Conservation (phyloP, 2,888 invertebrate species). For the Stramonita haemastoma region DNA sequence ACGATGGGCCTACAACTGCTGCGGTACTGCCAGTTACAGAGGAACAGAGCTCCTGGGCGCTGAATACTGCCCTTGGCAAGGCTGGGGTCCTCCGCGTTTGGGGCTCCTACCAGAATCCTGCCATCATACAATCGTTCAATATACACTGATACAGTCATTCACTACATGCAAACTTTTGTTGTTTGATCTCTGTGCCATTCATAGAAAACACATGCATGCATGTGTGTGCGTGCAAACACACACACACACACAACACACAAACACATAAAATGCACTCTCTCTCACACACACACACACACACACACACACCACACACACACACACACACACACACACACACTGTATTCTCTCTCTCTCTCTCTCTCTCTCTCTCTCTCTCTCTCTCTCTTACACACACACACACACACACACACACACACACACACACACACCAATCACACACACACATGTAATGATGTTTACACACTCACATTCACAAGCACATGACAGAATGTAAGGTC, state of each 20-base stretch:
- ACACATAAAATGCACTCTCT: not conserved
- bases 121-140: not conserved
- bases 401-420: slow-evolving; percentile 2
- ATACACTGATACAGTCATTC: not conserved
- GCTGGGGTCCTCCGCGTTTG: slow-evolving; percentile 55
- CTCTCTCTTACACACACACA: too few relatives aligned
- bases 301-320: too few relatives aligned
- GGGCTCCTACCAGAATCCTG: slow-evolving; percentile 65
- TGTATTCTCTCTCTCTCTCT: too few relatives aligned
- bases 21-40: slow-evolving; percentile 54
- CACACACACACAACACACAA: not conserved
- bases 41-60: slow-evolving; percentile 60
- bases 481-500: too few relatives aligned
- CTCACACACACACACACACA: not conserved
- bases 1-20: slow-evolving; percentile 43
- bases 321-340: not conserved
- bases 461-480: too few relatives aligned
- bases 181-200: not conserved
- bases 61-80: slow-evolving; percentile 46
- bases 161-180: not conserved
- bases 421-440: not conserved
- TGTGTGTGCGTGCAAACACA: too few relatives aligned
- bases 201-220: not conserved
- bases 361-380: too few relatives aligned
- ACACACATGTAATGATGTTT: not conserved